Evolutionary conservation across 2,888 invertebrate genomes (phyloP).

Genomic region (Caradrina kadenii): DNA sequence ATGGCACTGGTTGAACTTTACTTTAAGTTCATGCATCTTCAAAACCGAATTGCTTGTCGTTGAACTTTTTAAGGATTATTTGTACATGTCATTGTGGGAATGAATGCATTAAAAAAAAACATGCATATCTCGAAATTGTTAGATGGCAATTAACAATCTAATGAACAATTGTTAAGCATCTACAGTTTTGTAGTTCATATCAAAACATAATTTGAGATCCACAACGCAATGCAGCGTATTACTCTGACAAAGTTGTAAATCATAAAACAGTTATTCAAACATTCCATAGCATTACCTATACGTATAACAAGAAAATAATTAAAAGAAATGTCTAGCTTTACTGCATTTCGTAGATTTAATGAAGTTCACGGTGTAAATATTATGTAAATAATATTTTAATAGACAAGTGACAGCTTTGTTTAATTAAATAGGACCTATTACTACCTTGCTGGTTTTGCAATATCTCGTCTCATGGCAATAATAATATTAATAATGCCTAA

Average conservation of each 20-base stretch:
- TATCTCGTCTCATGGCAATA: not conserved
- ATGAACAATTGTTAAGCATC: constrained; percentile 1
- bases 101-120: too few species aligned
- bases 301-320: not conserved
- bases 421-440: constrained; percentile 4
- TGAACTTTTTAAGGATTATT: too few species aligned
- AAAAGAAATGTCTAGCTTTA: not conserved
- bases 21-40: too few species aligned
- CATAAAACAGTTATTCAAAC: too few species aligned
- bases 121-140: constrained; percentile 3
- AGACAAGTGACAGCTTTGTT: constrained; percentile 2
- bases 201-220: not conserved
- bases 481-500: constrained; percentile 11
- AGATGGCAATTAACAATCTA: too few species aligned
- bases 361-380: not conserved
- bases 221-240: not conserved
- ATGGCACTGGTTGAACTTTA: too few species aligned
- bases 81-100: not conserved
- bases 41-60: too few species aligned
- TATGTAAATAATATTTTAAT: not conserved
- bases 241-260: not conserved
- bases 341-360: not conserved
- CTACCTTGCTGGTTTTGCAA: constrained; percentile 7
- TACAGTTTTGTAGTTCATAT: not conserved
- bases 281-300: not conserved